Evolutionary conservation across 2,888 invertebrate species (phyloP).

Genomic region (Dusona sp.): DNA sequence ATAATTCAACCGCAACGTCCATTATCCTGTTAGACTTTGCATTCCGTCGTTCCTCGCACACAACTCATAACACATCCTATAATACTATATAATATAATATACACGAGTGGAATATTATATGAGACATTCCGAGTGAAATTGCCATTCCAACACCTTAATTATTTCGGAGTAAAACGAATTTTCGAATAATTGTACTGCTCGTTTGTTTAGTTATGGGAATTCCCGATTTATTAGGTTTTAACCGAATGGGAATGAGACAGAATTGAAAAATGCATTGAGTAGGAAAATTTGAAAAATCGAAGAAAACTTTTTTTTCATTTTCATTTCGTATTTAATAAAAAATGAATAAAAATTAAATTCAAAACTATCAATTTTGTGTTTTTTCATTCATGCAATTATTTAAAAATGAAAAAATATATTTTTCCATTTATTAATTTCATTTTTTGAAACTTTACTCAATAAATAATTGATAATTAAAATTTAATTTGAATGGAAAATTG

Average conservation of each 20-base stretch:
- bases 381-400: no score
- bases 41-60: slow-evolving; percentile 42
- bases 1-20: slow-evolving; percentile 71
- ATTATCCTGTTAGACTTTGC: slow-evolving; percentile 74
- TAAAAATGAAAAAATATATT: not conserved
- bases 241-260: no score
- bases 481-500: not conserved
- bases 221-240: no score
- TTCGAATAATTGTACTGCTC: no score
- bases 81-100: slow-evolving; percentile 22
- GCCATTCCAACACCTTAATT: not conserved
- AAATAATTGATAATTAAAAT: not conserved
- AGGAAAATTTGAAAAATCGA: no score
- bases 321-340: no score
- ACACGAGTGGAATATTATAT: slow-evolving; percentile 16
- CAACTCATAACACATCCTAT: slow-evolving; percentile 11
- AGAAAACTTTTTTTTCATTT: no score
- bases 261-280: no score
- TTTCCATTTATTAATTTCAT: not conserved
- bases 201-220: no score
- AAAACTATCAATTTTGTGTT: no score
- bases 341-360: not conserved
- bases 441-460: no score
- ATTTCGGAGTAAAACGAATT: not conserved
- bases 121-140: slow-evolving; percentile 6